Evolutionary conservation across 2,113 vertebrate species (phyloP).

Genomic region (Pterocles burchelli): DNA sequence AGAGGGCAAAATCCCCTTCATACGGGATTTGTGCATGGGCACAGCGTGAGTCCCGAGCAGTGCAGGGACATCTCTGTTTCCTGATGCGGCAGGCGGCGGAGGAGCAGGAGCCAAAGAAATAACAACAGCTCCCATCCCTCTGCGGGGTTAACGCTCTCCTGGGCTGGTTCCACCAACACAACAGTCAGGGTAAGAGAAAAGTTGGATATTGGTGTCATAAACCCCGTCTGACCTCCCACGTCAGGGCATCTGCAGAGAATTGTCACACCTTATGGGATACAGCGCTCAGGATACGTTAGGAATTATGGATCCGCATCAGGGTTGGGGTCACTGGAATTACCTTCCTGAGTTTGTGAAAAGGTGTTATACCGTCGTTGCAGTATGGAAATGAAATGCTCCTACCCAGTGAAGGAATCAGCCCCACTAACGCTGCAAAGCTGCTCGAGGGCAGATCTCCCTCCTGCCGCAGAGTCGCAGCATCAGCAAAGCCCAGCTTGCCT

Average conservation of each 20-base stretch:
- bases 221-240: accelerated
- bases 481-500: background rate
- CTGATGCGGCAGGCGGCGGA: background rate
- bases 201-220: background rate
- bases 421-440: background rate
- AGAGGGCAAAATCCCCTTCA: background rate
- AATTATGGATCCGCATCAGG: background rate
- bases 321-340: background rate
- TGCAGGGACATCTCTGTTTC: background rate
- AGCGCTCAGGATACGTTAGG: too few relatives aligned
- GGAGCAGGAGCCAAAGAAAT: background rate
- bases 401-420: background rate
- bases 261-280: too few relatives aligned
- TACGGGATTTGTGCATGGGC: background rate
- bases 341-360: background rate
- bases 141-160: background rate
- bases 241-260: too few relatives aligned
- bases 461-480: background rate
- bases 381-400: background rate
- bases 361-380: background rate
- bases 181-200: background rate
- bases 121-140: background rate
- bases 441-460: background rate
- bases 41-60: background rate
- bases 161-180: background rate